Evolutionary conservation across 1,140 invertebrate genomes (phyloP).

Genomic region (Ctenoplectra terminalis): DNA sequence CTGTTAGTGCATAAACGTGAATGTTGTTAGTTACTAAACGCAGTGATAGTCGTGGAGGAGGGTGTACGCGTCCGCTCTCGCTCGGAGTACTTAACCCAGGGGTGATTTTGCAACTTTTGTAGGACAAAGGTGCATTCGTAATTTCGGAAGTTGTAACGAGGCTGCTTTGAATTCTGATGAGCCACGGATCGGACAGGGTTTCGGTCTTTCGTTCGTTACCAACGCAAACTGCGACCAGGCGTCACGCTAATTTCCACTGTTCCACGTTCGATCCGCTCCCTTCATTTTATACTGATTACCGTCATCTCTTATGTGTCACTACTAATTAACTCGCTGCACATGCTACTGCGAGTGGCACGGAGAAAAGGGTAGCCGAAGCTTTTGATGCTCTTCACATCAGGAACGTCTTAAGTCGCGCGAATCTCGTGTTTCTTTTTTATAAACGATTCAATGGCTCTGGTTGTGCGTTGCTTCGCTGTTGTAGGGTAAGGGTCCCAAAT

Average conservation of each 20-base stretch:
- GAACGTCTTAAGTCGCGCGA: constrained; percentile 21
- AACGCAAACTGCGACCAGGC: background rate
- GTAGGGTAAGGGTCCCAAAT: no score
- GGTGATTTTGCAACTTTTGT: constrained; percentile 61
- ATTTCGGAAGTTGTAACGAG: constrained; percentile 60
- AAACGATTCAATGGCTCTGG: no score
- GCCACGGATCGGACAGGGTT: constrained; percentile 44
- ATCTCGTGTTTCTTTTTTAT: background rate
- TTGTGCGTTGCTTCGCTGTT: background rate
- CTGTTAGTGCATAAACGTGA: constrained; percentile 20
- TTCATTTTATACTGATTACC: constrained; percentile 30
- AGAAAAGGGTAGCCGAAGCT: no score
- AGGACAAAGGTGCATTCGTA: constrained; percentile 49
- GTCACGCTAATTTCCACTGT: constrained; percentile 5
- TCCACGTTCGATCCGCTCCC: constrained; percentile 14
- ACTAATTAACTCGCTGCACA: constrained; percentile 56
- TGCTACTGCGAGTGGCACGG: constrained; percentile 23
- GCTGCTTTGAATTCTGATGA: constrained; percentile 60
- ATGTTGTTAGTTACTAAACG: constrained; percentile 37
- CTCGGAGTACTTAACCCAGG: constrained; percentile 31
- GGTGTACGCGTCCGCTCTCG: no score
- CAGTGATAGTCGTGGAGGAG: background rate
- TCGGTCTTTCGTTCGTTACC: constrained; percentile 45
- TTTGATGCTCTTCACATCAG: constrained; percentile 37
- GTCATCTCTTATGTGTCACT: constrained; percentile 13